A percentile compares a stretch with the other conserved stretches of the same genome.
Evolutionary conservation across 2,888 invertebrate species (phyloP).

Genomic region (Eilema griseolum): DNA sequence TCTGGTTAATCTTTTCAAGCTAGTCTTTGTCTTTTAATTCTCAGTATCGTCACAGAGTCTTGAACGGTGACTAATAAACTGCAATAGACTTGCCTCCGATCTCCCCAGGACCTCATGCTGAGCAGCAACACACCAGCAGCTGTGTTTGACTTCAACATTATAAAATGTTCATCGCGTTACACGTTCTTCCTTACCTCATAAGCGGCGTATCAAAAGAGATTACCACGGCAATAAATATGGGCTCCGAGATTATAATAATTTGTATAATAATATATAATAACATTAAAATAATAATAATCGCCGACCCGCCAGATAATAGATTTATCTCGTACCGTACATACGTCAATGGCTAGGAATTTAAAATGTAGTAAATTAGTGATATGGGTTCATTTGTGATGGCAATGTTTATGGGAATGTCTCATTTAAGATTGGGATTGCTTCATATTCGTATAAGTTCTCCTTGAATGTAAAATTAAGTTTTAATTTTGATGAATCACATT

Average conservation of each 20-base stretch:
- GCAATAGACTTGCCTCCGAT: not conserved
- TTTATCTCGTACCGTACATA: constrained; percentile 74
- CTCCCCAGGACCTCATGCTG: not conserved
- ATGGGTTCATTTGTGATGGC: not conserved
- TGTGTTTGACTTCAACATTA: not conserved
- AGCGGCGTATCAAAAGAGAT: constrained; percentile 84
- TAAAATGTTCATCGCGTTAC: constrained; percentile 22
- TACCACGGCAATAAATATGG: constrained; percentile 81
- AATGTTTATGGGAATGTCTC: constrained; percentile 14
- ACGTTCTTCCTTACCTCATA: constrained; percentile 54
- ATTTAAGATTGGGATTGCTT: constrained; percentile 19
- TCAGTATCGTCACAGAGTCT: not conserved
- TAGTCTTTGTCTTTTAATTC: not conserved
- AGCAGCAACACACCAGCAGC: not conserved
- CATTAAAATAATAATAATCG: constrained; percentile 82
- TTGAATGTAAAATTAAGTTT: not conserved
- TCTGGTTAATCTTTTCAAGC: too few species aligned
- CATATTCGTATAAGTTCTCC: constrained; percentile 3
- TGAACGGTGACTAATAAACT: not conserved
- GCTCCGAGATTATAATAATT: constrained; percentile 82
- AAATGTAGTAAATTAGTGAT: constrained; percentile 20
- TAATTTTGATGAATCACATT: constrained; percentile 1
- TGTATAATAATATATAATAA: constrained; percentile 85
- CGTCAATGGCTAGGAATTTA: constrained; percentile 57
- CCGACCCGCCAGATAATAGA: constrained; percentile 77